Percentiles rank a stretch among this genome's conserved stretches.
phyloP scores from a whole-genome alignment of 2,888 invertebrate genomes.

The Spodoptera exigua region DNA sequence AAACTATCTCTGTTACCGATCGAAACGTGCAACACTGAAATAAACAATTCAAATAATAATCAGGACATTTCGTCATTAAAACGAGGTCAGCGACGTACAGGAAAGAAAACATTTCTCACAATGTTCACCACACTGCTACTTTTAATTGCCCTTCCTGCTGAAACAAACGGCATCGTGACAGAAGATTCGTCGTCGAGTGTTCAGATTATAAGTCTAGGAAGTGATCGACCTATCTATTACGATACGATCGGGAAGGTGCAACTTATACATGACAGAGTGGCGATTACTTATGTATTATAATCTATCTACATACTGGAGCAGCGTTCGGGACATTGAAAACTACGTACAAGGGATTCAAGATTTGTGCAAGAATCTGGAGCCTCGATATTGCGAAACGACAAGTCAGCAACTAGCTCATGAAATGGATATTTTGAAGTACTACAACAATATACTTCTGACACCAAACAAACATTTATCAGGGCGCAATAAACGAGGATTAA shows the following conservation, averaged over 20 bases:
- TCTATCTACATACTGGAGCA: constrained; percentile 11
- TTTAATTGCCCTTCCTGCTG: not conserved
- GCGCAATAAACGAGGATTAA: constrained; percentile 15
- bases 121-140: not conserved
- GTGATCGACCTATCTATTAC: constrained; percentile 18
- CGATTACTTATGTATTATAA: constrained; percentile 20
- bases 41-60: too few species aligned
- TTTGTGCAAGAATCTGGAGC: constrained; percentile 8
- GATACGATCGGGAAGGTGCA: constrained; percentile 20
- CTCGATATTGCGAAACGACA: constrained; percentile 10
- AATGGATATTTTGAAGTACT: constrained; percentile 11
- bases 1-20: too few species aligned
- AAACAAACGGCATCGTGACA: not conserved
- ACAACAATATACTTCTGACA: constrained; percentile 14
- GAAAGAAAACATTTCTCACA: constrained; percentile 2
- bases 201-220: constrained; percentile 14
- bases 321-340: constrained; percentile 9
- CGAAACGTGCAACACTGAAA: too few species aligned
- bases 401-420: constrained; percentile 10
- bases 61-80: too few species aligned
- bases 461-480: constrained; percentile 17
- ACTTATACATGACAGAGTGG: constrained; percentile 24
- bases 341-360: not conserved
- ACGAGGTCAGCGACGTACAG: not conserved
- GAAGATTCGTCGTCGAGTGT: not conserved